A percentile compares a stretch with the other conserved stretches of the same genome.
Evolutionary conservation across 2,888 invertebrate species (phyloP).

Genomic region (Acanthacorydalis orientalis): DNA sequence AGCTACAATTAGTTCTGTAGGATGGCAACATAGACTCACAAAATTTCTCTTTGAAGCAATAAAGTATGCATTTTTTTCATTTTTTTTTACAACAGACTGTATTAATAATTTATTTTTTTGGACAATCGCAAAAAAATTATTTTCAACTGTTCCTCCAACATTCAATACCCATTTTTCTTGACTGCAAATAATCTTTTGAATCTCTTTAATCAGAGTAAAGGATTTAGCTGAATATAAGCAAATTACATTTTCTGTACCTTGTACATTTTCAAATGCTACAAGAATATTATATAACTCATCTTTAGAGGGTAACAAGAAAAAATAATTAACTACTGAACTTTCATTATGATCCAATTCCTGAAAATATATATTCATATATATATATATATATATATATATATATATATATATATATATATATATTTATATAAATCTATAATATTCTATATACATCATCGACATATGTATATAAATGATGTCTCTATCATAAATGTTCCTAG

Average conservation of each 20-base stretch:
- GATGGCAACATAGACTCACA: conserved; percentile 51
- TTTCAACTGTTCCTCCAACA: not conserved
- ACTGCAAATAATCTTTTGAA: not conserved
- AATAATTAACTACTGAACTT: not conserved
- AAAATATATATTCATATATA: not conserved
- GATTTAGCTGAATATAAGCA: no score
- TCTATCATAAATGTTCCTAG: no score
- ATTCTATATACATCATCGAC: no score
- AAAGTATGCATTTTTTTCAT: conserved; percentile 1
- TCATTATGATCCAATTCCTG: conserved; percentile 10
- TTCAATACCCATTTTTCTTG: not conserved
- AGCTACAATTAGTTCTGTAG: conserved; percentile 42
- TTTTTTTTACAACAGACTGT: not conserved
- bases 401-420: no score
- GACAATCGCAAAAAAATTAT: not conserved
- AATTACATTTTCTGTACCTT: no score
- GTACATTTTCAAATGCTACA: no score
- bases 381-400: no score
- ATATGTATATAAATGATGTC: no score
- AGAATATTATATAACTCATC: no score
- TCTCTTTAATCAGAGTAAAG: no score
- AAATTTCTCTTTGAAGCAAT: conserved; percentile 20
- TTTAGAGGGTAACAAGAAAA: not conserved
- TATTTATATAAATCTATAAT: no score
- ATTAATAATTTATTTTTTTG: not conserved